Conservation (phyloP, 2,888 invertebrate species). For the Nowickia ferox region DNA sequence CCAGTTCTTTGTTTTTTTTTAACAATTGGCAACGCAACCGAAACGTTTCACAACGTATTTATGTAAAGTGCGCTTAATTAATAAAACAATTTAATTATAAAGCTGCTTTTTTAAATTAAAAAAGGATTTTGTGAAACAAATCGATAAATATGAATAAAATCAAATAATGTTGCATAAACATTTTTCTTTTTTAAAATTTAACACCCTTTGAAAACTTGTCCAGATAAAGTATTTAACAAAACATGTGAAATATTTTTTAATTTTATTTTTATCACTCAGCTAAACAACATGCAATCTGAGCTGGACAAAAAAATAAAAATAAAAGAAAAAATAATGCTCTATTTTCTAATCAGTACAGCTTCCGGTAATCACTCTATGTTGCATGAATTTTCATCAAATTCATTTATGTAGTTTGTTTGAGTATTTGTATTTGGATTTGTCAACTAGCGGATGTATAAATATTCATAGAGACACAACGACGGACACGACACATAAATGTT, state of each 20-base stretch:
- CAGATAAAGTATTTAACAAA: neutral
- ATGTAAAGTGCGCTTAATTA: neutral
- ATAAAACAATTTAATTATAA: constrained; percentile 15
- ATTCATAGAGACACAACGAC: constrained; percentile 75
- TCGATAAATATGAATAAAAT: constrained; percentile 40
- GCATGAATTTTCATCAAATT: constrained; percentile 59
- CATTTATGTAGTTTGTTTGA: constrained; percentile 11
- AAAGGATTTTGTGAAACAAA: neutral
- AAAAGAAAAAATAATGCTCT: neutral
- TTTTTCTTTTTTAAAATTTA: constrained; percentile 15
- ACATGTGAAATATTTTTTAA: constrained; percentile 37
- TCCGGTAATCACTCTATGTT: constrained; percentile 75
- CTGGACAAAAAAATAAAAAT: constrained; percentile 52
- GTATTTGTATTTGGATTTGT: constrained; percentile 74
- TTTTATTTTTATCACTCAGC: constrained; percentile 37
- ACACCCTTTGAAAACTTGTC: constrained; percentile 21
- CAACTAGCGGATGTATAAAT: constrained; percentile 81
- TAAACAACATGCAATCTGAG: constrained; percentile 73
- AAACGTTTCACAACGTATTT: too few species aligned
- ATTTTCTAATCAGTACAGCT: constrained; percentile 80
- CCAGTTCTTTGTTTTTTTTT: too few species aligned
- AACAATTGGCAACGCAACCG: too few species aligned
- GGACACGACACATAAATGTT: constrained; percentile 62
- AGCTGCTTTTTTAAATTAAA: neutral
- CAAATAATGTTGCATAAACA: constrained; percentile 38